Evolutionary conservation across 2,113 vertebrate species (phyloP), one percentile per base, ranked within the genome.

Genomic region (Euleptes europaea): DNA sequence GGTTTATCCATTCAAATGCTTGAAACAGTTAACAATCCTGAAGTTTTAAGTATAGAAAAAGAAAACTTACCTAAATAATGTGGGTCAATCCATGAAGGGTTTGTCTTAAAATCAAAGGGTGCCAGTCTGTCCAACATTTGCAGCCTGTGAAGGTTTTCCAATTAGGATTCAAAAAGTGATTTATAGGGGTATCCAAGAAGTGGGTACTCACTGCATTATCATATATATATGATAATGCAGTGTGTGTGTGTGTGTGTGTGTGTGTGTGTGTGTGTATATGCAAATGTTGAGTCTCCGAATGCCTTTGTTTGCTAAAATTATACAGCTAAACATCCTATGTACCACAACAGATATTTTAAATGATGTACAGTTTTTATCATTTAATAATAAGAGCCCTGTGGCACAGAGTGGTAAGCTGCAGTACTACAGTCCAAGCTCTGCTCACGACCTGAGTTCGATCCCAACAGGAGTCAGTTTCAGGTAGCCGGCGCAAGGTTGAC

Each of bases 51-150:
- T 40, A 69, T 33, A 63, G 9, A 83, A 23, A 81, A 81, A 81
- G 2, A 80, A 83, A 85, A 35, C 76, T 86, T 95, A 98, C 97
- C 97, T 93, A 98, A 94, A 91, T 97, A 98, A 90, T 97, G 95
- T 38, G 95, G 95, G 84, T 96, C 96, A 75, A 96, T 96, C 88
- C 96, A 97, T 10, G 95, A 91, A n/a, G 96, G 97, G 80, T 95
- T 94, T 23, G 96, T 98, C 94, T 97, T 97, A 90, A 98, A 98
- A 92, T 98, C 97, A 92, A 98, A 98, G 42, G 97, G 97, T 92
- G 97, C 97, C 83, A 97, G 92, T 86, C 97, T 94, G 79, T 98
- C 96, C 91, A 97, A 93, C 84, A 97, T 94, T 73, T 96, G 92
- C 51, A 97, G 92, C 94, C 97, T 98, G 93, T 81, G 86, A 88